Base-by-base conservation (phyloP, 2,113 vertebrate genomes). In the Caracal caracal region DNA sequence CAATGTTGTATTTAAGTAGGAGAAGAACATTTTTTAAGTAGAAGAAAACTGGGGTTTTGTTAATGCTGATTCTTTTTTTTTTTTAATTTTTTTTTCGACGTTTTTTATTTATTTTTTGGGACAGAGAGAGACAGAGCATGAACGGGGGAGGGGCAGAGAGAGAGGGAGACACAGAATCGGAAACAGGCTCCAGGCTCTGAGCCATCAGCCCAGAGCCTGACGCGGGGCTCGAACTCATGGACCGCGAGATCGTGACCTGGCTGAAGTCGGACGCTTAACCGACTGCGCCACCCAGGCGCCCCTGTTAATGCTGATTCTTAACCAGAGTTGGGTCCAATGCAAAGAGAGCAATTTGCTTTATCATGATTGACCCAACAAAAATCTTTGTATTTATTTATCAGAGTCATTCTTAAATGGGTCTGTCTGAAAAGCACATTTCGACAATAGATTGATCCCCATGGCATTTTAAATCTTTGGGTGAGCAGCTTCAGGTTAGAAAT, bases 401-500 rank as follows among this genome's bases (percentile, higher is more conserved):
- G 61, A 61, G n/a, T 17, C 96, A 84, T 93, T 96, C 80, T 93
- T 97, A 97, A 98, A 90, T 96, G 40, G 15, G 19, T 71, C 75
- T 95, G 22, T 97, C 56, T 90, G 65, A 95, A 98, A 98, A 97
- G 51, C 5, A 68, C 66, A 97, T 98, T 98, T 97, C 49, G 97
- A 89, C 63, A 97, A 95, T n/a, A 97, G 78, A 97, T 98, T 97
- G 75, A 96, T 98, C 96, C 81, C 94, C 53, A 28, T 95, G 93
- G 81, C 87, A 97, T 97, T 98, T 98, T 88, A 97, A 98, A 97
- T 97, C 88, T 97, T 97, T 68, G 63, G 6, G 20, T 96, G 97
- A 96, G 85, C 80, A 95, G 35, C 94, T 98, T 95, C 93, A 95
- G 97, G 93, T 98, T 97, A 97, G 95, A 98, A 99, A 97, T 98